Conservation (phyloP, 2,888 invertebrate genomes). For the Drosophila borealis region DNA sequence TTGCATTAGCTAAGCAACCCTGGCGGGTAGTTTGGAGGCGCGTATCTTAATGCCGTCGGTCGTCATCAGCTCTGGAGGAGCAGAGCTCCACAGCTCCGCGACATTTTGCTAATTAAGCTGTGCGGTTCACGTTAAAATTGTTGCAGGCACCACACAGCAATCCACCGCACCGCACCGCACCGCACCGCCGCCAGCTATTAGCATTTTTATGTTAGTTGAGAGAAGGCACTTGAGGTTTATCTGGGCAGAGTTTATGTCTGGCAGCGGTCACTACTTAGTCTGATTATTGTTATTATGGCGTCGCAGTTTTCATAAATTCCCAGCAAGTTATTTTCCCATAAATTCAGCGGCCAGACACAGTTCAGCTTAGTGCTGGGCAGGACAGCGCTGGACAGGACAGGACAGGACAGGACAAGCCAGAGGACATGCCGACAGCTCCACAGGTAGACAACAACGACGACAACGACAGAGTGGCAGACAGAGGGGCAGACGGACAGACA, state of each 20-base stretch:
- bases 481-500: not conserved
- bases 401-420: conserved; percentile 17
- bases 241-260: conserved; percentile 76
- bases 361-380: not conserved
- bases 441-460: conserved; percentile 41
- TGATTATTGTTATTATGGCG: conserved; percentile 81
- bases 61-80: conserved; percentile 21
- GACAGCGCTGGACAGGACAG: conserved; percentile 6
- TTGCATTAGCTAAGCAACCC: conserved; percentile 30
- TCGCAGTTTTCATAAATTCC: conserved; percentile 81
- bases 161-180: conserved; percentile 4
- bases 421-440: conserved; percentile 40
- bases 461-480: conserved; percentile 22
- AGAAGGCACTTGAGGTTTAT: conserved; percentile 63
- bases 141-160: conserved; percentile 22
- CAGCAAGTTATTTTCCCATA: conserved; percentile 81
- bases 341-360: conserved; percentile 62
- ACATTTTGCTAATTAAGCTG: conserved; percentile 78
- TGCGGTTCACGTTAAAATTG: conserved; percentile 61
- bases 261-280: conserved; percentile 81
- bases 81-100: conserved; percentile 46
- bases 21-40: conserved; percentile 14
- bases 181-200: conserved; percentile 49
- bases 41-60: conserved; percentile 65
- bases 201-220: conserved; percentile 63